Conservation (phyloP, 23 tunicate species). For the Oikopleura dioica region DNA sequence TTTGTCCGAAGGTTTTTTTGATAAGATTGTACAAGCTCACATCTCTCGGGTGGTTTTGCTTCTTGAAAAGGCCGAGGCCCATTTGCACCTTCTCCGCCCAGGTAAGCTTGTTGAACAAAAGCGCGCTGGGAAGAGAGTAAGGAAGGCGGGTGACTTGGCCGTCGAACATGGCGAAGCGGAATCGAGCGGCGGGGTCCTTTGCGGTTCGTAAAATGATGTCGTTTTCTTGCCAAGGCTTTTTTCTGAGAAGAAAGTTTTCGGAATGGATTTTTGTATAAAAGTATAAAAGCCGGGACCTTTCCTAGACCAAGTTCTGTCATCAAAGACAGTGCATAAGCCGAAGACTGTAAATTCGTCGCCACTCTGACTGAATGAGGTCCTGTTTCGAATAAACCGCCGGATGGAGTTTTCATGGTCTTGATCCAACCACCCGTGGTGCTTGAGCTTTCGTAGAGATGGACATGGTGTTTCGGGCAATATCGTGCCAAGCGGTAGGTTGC, state of each 20-base stretch:
- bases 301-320: neutral
- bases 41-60: neutral
- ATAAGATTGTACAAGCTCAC: neutral
- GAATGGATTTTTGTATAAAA: no score
- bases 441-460: neutral
- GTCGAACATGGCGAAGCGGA: neutral
- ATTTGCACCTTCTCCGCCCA: no score
- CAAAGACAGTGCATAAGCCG: neutral
- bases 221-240: no score
- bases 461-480: no score
- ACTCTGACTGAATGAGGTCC: constrained; percentile 6
- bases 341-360: neutral
- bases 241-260: no score
- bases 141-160: neutral
- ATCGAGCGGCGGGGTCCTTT: neutral
- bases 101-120: neutral
- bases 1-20: neutral
- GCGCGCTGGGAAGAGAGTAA: neutral
- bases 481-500: no score
- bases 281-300: neutral
- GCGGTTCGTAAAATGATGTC: no score
- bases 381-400: neutral
- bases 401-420: neutral
- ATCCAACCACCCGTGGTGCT: neutral
- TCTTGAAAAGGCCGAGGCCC: neutral